These are phyloP conservation scores for Drosophila infuscata DNA, from an alignment of 2,888 invertebrate species.

Conservation along the genomic window DNA sequence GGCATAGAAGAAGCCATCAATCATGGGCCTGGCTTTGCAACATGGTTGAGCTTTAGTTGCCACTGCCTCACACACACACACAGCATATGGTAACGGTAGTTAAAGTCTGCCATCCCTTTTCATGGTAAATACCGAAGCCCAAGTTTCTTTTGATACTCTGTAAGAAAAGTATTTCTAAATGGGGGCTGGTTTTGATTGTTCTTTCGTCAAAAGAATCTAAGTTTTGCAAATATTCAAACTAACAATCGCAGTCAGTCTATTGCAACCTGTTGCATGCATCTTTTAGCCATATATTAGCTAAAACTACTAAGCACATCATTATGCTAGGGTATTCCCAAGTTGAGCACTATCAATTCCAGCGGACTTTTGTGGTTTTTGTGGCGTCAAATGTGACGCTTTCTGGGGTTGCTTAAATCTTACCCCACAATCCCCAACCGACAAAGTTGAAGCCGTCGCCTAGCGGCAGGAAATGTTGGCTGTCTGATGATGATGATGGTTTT, in stretches of 20 bases:
- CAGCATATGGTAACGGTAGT: conserved; percentile 61
- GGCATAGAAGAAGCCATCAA: conserved; percentile 57
- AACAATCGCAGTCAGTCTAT: not conserved
- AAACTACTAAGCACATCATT: not conserved
- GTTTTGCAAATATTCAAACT: not conserved
- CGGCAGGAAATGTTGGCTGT: conserved; percentile 67
- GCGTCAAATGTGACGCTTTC: conserved; percentile 67
- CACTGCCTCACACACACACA: conserved; percentile 6
- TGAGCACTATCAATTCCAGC: not conserved
- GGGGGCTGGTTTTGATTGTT: not conserved
- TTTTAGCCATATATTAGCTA: not conserved
- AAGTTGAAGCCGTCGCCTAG: conserved; percentile 10
- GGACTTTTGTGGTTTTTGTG: conserved; percentile 44
- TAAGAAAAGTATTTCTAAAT: not conserved
- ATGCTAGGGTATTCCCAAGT: conserved; percentile 14
- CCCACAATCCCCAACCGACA: conserved; percentile 13
- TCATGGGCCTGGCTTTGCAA: conserved; percentile 50
- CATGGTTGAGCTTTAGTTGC: conserved; percentile 39
- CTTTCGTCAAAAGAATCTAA: not conserved
- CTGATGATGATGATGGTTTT: conserved; percentile 51
- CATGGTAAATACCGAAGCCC: conserved; percentile 18
- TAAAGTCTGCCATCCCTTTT: conserved; percentile 56
- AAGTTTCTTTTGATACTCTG: conserved; percentile 34
- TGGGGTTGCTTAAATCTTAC: conserved; percentile 22
- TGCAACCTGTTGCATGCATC: too few species aligned